phyloP scores from a whole-genome alignment of 2,113 vertebrate genomes.

The Orcinus orca region DNA sequence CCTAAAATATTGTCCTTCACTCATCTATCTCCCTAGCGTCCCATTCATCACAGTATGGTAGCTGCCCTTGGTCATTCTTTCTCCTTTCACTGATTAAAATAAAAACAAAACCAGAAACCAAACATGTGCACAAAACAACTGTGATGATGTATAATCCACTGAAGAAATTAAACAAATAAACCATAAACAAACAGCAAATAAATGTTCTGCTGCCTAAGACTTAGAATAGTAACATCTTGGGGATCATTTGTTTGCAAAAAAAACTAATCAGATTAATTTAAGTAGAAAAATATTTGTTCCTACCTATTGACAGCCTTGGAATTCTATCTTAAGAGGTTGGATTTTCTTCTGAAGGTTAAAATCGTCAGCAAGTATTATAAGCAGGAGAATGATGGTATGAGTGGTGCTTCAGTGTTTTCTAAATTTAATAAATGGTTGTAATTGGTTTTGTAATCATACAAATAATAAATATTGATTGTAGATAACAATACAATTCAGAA shows the following conservation, averaged over 20 bases:
- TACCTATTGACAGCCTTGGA: neutral
- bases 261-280: constrained; percentile 3
- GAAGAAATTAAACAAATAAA: constrained; percentile 33
- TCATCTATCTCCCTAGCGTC: neutral
- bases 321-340: neutral
- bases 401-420: neutral
- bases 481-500: neutral
- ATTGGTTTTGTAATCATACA: neutral
- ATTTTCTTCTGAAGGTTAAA: neutral
- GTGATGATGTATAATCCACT: neutral
- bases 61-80: neutral
- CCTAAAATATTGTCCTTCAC: neutral
- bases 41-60: neutral
- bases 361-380: neutral
- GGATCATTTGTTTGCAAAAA: constrained; percentile 6
- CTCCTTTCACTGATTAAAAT: constrained; percentile 11
- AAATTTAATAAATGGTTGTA: neutral
- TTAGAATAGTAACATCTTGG: neutral
- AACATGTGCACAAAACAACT: neutral
- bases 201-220: neutral
- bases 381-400: neutral
- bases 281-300: constrained; percentile 16
- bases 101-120: neutral
- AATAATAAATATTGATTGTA: neutral
- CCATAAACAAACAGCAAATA: neutral